phyloP scores from a whole-genome alignment of 2,888 invertebrate genomes.

The Tipula confusa region DNA sequence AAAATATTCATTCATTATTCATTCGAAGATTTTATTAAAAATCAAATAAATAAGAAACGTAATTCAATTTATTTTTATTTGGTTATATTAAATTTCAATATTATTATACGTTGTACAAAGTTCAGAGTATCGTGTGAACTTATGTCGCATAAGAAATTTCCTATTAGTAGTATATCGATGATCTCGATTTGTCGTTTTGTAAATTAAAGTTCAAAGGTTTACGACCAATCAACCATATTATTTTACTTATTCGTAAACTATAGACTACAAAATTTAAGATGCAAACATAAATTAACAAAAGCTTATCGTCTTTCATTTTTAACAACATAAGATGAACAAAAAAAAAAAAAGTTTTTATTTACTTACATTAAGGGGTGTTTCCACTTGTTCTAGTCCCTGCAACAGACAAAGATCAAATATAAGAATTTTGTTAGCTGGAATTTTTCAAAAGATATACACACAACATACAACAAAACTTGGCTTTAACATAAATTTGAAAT shows the following conservation, averaged over 20 bases:
- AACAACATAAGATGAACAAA: not conserved
- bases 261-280: not conserved
- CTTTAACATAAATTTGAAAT: too few relatives aligned
- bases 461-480: too few relatives aligned
- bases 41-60: not conserved
- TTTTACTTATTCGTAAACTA: not conserved
- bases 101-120: too few relatives aligned
- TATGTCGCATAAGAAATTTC: not conserved
- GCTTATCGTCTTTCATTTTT: not conserved
- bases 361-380: constrained; percentile 12
- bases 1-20: too few relatives aligned
- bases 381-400: not conserved
- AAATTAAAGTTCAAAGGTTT: not conserved
- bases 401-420: not conserved
- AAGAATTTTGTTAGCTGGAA: not conserved
- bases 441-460: too few relatives aligned
- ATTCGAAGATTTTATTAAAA: not conserved
- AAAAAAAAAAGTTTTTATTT: too few relatives aligned
- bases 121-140: too few relatives aligned
- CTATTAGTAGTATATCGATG: not conserved
- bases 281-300: not conserved
- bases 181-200: not conserved
- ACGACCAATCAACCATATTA: too few relatives aligned
- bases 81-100: too few relatives aligned
- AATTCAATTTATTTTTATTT: not conserved